Evolutionary conservation across 1,140 invertebrate genomes (phyloP).

Genomic region (Subanguina moxae): DNA sequence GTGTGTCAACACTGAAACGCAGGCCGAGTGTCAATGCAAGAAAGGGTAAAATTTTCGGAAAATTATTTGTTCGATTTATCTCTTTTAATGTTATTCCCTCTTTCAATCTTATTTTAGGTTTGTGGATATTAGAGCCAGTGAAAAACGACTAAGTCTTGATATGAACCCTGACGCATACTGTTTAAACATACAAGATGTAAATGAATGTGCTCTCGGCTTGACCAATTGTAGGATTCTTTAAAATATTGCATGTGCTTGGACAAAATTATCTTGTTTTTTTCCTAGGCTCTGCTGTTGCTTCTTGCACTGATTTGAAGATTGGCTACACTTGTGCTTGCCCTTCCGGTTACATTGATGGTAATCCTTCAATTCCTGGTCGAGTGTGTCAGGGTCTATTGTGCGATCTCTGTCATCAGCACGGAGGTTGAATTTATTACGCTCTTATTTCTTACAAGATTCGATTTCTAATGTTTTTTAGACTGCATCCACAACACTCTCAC

Average conservation of each 20-base stretch:
- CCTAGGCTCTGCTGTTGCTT: conserved; percentile 46
- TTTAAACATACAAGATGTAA: conserved; percentile 48
- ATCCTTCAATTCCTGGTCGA: conserved; percentile 44
- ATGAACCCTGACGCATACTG: conserved; percentile 48
- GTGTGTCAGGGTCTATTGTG: conserved; percentile 58
- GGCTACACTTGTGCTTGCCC: conserved; percentile 55
- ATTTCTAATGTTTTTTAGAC: no score
- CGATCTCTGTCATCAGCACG: conserved; percentile 55
- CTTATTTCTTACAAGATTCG: neutral
- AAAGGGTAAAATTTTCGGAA: conserved; percentile 19
- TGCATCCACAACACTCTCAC: conserved; percentile 55
- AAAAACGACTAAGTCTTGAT: conserved; percentile 47
- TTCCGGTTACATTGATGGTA: conserved; percentile 56
- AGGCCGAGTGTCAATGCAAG: conserved; percentile 56
- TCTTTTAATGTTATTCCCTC: no score
- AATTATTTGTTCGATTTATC: neutral
- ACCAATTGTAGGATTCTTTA: conserved; percentile 43
- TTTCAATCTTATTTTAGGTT: conserved; percentile 29
- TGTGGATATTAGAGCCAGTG: conserved; percentile 52
- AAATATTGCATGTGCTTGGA: no score
- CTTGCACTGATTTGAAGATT: conserved; percentile 47
- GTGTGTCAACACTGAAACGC: conserved; percentile 54
- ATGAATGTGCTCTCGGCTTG: conserved; percentile 56
- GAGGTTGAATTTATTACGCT: neutral
- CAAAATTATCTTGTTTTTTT: neutral